These are phyloP conservation scores for Phyllotreta cruciferae DNA, from an alignment of 2,888 invertebrate species.

Conservation along the genomic window DNA sequence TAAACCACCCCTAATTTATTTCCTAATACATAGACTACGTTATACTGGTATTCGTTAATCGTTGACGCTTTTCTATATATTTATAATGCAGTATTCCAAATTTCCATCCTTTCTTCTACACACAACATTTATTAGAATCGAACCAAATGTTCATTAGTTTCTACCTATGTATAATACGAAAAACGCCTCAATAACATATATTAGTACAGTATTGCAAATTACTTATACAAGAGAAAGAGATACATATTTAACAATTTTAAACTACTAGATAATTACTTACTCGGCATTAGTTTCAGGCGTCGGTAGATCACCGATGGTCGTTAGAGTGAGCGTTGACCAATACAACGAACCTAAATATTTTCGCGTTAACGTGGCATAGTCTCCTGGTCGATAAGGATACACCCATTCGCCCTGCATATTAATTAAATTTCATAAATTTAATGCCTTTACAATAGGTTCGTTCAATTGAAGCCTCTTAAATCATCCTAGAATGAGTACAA, in stretches of 20 bases:
- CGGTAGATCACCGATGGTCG: conserved; percentile 95
- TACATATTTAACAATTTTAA: neutral
- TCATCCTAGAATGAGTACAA: conserved; percentile 27
- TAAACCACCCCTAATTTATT: too few species aligned
- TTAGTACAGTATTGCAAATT: neutral
- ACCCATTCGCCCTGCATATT: conserved; percentile 83
- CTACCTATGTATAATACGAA: too few species aligned
- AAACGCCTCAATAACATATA: too few species aligned
- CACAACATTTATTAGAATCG: too few species aligned
- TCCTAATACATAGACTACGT: too few species aligned
- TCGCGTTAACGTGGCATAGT: conserved; percentile 87
- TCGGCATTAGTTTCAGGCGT: conserved; percentile 96
- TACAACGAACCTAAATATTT: conserved; percentile 95
- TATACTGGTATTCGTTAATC: too few species aligned
- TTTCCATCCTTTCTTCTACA: too few species aligned
- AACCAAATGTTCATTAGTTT: too few species aligned
- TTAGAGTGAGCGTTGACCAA: conserved; percentile 95
- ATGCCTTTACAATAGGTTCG: neutral
- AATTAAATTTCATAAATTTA: neutral
- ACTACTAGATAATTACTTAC: conserved; percentile 70
- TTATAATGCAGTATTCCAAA: too few species aligned
- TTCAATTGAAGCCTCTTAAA: too few species aligned
- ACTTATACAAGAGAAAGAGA: neutral
- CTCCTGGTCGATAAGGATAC: conserved; percentile 85
- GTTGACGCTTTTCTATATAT: too few species aligned